Evolutionary conservation across 2,888 invertebrate genomes (phyloP).

Genomic region (Onchidella celtica): DNA sequence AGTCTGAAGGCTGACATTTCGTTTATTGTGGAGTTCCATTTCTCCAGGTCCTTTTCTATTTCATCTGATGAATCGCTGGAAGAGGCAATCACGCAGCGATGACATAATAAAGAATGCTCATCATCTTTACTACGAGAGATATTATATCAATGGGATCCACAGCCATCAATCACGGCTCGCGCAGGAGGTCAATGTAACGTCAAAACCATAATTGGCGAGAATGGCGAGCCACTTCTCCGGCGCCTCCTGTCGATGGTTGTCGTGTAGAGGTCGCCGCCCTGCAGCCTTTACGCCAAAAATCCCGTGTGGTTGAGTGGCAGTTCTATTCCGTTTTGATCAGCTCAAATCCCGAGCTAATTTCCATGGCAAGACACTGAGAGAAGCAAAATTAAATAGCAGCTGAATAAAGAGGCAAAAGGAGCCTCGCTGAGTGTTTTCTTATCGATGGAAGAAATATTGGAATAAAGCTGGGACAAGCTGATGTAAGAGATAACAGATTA

Average conservation of each 20-base stretch:
- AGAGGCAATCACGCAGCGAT: constrained; percentile 41
- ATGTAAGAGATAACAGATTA: background rate
- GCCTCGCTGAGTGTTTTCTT: constrained; percentile 20
- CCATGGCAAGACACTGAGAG: constrained; percentile 42
- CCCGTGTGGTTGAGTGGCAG: constrained; percentile 35
- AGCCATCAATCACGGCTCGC: constrained; percentile 31
- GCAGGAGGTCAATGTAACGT: constrained; percentile 35
- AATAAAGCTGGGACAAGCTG: background rate
- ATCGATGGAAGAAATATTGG: constrained; percentile 3
- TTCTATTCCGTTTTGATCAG: constrained; percentile 46
- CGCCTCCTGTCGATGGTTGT: constrained; percentile 44
- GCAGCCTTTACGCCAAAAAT: constrained; percentile 31
- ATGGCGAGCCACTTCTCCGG: constrained; percentile 35
- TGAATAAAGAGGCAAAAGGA: constrained; percentile 7
- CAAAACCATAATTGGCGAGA: constrained; percentile 48
- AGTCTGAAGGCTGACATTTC: background rate
- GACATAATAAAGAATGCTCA: constrained; percentile 43
- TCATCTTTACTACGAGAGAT: constrained; percentile 28
- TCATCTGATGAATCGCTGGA: constrained; percentile 28
- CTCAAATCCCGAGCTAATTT: constrained; percentile 47
- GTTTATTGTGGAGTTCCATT: too few relatives aligned
- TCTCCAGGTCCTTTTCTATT: background rate
- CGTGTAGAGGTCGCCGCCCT: constrained; percentile 40
- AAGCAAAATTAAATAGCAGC: constrained; percentile 47
- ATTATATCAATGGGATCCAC: constrained; percentile 31